Base-by-base conservation (phyloP, 1,140 invertebrate genomes). In the Planococcus citri region DNA sequence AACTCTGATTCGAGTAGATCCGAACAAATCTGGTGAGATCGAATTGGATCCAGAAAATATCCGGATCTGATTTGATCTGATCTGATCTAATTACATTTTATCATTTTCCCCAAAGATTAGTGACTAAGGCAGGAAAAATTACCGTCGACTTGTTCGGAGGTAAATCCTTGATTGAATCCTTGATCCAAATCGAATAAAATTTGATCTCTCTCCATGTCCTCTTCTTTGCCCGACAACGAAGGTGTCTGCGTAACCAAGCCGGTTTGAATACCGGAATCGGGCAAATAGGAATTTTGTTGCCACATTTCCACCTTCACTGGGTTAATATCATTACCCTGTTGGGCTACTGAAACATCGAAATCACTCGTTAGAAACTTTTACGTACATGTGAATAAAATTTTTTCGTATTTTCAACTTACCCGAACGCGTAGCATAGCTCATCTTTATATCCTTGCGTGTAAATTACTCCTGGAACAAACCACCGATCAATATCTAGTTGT, bases 221-320 rank as follows among this genome's bases (percentile, higher is more conserved):
- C 90, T 76, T 91, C 89, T 76, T 92, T 92, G 64, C 90, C 91
- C 60, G 88, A 89, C 24, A 94, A 82, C 70, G 92, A 94, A 72
- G 91, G 91, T 58, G 93, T 93, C 79, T 95, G 92, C 74, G 94
- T 97, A 27, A 91, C 92, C 27, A 90, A 91, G 67, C 94, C 94
- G 41, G 94, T 97, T 79, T 97, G 93, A 76, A 97, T 97, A 68
- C 95, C 95, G 73, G 95, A 97, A 79, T 97, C 95, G 71, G 84
- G 90, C 70, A 75, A 68, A 68, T 75, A 75, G 22, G 71, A 72
- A 58, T 73, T 73, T 68, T 75, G 74, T 58, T 75, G 74, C 74
- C 74, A 75, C 69, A 75, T 71, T 69, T 96, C 91, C 41, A n/a
- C n/a, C 76, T 94, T 91, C 69, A 86, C 85, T n/a, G n/a, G n/a